Conservation (phyloP, 2,113 vertebrate genomes). For the Calyptommatus sinebrachiatus region DNA sequence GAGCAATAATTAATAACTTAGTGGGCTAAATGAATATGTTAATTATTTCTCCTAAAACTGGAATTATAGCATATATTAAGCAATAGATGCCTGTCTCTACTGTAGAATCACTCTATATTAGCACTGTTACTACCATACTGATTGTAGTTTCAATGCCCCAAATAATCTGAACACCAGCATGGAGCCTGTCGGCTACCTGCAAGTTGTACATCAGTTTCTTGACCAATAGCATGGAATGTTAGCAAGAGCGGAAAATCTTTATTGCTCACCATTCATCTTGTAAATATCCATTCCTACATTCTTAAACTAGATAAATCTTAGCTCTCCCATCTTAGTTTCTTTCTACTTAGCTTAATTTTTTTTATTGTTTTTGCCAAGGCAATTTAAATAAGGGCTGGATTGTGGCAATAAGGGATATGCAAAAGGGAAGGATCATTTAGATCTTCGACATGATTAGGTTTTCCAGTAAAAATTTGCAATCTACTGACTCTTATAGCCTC, state of each 20-base stretch:
- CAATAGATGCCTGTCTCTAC: conserved; percentile 6
- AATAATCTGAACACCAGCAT: conserved; percentile 10
- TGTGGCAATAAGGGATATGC: neutral
- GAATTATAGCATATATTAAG: conserved; percentile 19
- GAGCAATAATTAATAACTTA: neutral
- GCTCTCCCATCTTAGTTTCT: neutral
- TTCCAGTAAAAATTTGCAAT: conserved; percentile 45
- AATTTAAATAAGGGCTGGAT: neutral
- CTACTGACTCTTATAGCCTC: conserved; percentile 33
- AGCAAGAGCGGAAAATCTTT: conserved; percentile 8
- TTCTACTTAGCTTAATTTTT: neutral
- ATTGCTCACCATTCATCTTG: neutral
- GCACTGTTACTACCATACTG: neutral
- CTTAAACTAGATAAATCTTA: neutral
- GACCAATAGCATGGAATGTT: conserved; percentile 3
- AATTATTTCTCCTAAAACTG: conserved; percentile 23
- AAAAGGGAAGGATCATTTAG: conserved; percentile 40
- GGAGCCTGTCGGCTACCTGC: neutral
- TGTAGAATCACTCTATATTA: conserved; percentile 3
- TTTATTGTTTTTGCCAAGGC: neutral
- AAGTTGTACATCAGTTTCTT: neutral
- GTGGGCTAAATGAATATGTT: conserved; percentile 22
- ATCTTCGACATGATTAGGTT: conserved; percentile 40
- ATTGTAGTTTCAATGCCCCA: neutral
- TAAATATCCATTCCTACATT: neutral